These are phyloP conservation scores for Phragmatobia fuliginosa DNA, from an alignment of 2,888 invertebrate species.

Conservation along the genomic window DNA sequence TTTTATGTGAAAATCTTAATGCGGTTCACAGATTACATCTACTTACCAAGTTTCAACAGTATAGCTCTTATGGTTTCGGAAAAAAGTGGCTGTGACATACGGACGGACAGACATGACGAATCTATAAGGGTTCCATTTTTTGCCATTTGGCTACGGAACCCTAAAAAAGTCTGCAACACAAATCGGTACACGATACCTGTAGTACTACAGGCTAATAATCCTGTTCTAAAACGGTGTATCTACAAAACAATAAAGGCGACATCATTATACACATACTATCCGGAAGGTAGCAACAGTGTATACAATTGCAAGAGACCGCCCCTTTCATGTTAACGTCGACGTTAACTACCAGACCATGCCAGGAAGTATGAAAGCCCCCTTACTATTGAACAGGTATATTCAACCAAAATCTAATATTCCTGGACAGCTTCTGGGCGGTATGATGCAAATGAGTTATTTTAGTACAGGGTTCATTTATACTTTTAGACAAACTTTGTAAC, in stretches of 20 bases:
- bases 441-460: conserved; percentile 19
- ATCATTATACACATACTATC: conserved; percentile 29
- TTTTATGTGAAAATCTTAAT: too few species aligned
- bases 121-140: too few species aligned
- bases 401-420: conserved; percentile 25
- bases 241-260: conserved; percentile 40
- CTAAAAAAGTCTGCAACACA: too few species aligned
- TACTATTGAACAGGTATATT: conserved; percentile 43
- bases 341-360: conserved; percentile 48
- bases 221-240: conserved; percentile 31
- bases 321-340: conserved; percentile 66
- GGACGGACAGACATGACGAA: too few species aligned
- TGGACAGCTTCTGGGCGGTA: conserved; percentile 1
- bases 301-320: conserved; percentile 62
- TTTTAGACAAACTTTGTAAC: not conserved
- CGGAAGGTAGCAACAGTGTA: conserved; percentile 54
- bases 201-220: conserved; percentile 1
- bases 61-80: too few species aligned
- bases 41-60: too few species aligned
- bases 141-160: too few species aligned
- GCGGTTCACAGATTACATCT: too few species aligned
- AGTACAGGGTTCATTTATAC: conserved; percentile 3
- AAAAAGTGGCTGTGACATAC: too few species aligned
- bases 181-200: conserved; percentile 6
- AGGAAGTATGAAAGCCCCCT: conserved; percentile 49